Conservation (phyloP, 2,797 vertebrate genomes). For the Tenualosa ilisha region DNA sequence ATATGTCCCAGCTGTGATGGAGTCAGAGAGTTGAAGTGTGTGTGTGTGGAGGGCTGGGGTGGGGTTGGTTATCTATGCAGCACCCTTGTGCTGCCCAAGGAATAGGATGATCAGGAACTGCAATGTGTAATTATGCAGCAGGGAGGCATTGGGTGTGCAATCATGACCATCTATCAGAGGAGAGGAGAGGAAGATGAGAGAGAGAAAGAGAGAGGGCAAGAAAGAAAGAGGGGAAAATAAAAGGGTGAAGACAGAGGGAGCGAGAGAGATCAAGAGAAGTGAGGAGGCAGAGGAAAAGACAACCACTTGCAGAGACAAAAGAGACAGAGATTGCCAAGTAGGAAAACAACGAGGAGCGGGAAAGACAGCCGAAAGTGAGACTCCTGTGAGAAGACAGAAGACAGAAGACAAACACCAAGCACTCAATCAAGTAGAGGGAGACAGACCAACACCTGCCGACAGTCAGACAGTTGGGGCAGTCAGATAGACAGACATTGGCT, state of each 20-base stretch:
- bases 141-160: not conserved
- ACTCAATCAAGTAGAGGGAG: not conserved
- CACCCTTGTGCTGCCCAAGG: not conserved
- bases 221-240: not conserved
- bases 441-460: no score
- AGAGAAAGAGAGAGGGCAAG: not conserved
- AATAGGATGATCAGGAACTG: slow-evolving; percentile 6
- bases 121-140: slow-evolving; percentile 4
- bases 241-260: not conserved
- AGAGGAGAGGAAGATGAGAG: not conserved
- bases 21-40: not conserved
- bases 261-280: not conserved
- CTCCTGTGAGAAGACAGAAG: not conserved
- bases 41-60: not conserved
- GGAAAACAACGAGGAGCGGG: not conserved
- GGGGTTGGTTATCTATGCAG: no score
- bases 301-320: not conserved
- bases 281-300: not conserved
- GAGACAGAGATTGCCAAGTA: no score
- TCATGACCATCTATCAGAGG: not conserved
- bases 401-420: not conserved
- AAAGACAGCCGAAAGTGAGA: not conserved
- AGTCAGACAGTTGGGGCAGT: no score
- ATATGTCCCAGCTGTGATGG: not conserved
- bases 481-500: no score